These are phyloP conservation scores for Eulemur macaco DNA, from an alignment of 2,113 vertebrate species.

Conservation along the genomic window DNA sequence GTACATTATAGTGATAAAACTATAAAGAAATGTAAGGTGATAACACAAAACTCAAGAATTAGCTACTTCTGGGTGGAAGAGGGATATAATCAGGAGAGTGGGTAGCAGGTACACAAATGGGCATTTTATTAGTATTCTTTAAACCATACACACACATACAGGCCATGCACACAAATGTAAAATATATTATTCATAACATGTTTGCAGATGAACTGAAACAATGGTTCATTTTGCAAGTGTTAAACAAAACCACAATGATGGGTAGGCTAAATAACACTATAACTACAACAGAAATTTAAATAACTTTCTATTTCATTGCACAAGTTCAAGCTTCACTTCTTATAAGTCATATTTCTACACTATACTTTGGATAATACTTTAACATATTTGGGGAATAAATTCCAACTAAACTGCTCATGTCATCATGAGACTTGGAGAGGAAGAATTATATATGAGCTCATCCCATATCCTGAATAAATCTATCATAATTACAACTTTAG, in stretches of 20 bases:
- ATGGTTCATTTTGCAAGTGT: conserved; percentile 19
- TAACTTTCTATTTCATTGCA: not conserved
- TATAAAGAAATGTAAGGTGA: not conserved
- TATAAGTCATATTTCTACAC: not conserved
- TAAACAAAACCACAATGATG: conserved; percentile 27
- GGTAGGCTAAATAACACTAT: not conserved
- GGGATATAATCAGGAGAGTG: not conserved
- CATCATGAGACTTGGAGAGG: not conserved
- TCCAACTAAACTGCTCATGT: not conserved
- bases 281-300: conserved; percentile 24
- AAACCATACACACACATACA: not conserved
- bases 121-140: not conserved
- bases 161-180: not conserved
- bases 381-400: conserved; percentile 26
- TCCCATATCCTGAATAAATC: conserved; percentile 32
- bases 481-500: conserved; percentile 44
- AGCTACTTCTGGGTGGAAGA: not conserved
- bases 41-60: conserved; percentile 7
- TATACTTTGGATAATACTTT: not conserved
- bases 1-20: not conserved
- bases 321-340: conserved; percentile 8
- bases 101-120: not conserved
- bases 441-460: conserved; percentile 3
- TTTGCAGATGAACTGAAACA: conserved; percentile 15
- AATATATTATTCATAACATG: not conserved